These are phyloP conservation scores for Nyctibius grandis DNA, from an alignment of 2,797 vertebrate genomes.

Conservation along the genomic window DNA sequence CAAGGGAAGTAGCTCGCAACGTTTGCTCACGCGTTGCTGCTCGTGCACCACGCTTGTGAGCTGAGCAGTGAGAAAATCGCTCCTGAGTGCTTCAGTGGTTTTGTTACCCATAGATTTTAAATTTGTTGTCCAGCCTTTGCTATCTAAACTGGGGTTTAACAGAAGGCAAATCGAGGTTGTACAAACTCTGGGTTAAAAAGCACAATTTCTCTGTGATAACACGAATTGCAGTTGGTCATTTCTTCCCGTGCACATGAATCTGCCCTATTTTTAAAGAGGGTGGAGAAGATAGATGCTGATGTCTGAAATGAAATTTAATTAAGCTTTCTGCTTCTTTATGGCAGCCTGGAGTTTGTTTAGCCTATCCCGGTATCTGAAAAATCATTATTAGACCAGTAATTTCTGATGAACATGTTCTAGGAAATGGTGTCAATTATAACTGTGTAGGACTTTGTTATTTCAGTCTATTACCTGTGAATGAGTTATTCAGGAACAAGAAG, in stretches of 20 bases:
- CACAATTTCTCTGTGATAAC: fast-evolving
- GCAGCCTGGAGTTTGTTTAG: neutral
- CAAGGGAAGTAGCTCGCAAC: fast-evolving
- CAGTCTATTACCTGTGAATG: slow-evolving; percentile 49
- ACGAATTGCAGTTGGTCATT: fast-evolving
- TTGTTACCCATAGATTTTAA: neutral
- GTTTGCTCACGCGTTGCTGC: fast-evolving
- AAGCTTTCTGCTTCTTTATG: neutral
- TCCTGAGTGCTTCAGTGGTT: neutral
- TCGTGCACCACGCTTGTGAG: fast-evolving
- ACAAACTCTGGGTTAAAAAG: neutral
- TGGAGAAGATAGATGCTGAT: neutral
- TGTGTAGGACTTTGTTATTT: neutral
- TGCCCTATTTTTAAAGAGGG: neutral
- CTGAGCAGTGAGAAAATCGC: neutral
- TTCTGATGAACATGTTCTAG: neutral
- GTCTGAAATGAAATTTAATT: neutral
- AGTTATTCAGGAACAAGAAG: slow-evolving; percentile 46
- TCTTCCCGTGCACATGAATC: fast-evolving
- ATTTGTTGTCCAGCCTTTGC: no score
- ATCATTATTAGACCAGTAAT: slow-evolving; percentile 20
- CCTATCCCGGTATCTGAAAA: neutral
- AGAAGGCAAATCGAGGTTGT: neutral
- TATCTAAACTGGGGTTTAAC: neutral
- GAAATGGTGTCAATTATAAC: slow-evolving; percentile 10